Conservation (phyloP, 2,888 invertebrate species). For the Pachymerium ferrugineum region DNA sequence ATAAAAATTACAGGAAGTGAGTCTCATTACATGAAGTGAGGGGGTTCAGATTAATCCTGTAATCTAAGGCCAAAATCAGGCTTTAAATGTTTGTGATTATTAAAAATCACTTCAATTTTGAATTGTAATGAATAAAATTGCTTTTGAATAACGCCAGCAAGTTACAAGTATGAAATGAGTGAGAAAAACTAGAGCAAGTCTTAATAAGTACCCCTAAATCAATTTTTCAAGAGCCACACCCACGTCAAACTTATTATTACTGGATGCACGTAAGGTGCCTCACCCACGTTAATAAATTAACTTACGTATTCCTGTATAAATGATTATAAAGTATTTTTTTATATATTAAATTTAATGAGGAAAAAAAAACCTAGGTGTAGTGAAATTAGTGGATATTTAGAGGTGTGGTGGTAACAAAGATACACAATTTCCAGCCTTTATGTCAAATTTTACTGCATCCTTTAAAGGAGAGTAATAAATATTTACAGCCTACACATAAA, state of each 20-base stretch:
- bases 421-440: too few relatives aligned
- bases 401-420: too few relatives aligned
- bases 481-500: background rate
- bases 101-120: too few relatives aligned
- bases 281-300: too few relatives aligned
- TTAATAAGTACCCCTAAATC: background rate
- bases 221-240: background rate
- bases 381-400: background rate
- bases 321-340: too few relatives aligned
- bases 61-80: too few relatives aligned
- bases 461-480: background rate
- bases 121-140: background rate
- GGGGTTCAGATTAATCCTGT: background rate
- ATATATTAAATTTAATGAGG: too few relatives aligned
- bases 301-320: too few relatives aligned
- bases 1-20: background rate
- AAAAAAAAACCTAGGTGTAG: too few relatives aligned
- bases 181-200: background rate
- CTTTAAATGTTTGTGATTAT: too few relatives aligned
- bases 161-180: background rate
- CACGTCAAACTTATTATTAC: background rate
- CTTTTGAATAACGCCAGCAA: background rate
- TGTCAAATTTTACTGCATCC: background rate
- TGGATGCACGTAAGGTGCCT: too few relatives aligned
- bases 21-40: background rate